Evolutionary conservation across 2,113 vertebrate genomes (phyloP).

Genomic region (Melanotaenia duboulayi): DNA sequence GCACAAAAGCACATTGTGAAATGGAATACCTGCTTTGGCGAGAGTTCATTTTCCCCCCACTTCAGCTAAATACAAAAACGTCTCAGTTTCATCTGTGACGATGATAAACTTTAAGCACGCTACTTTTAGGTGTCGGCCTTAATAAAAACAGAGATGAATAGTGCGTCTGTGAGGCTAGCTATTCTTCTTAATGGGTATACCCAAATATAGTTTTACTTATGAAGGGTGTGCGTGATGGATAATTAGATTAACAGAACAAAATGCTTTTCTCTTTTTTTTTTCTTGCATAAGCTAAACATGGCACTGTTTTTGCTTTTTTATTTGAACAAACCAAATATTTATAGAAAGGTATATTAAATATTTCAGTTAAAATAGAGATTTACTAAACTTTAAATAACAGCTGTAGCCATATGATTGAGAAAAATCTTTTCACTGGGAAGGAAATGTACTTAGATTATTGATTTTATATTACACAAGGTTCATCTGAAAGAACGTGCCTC

Average conservation of each 20-base stretch:
- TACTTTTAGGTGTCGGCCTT: constrained; percentile 55
- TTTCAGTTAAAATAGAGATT: neutral
- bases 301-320: constrained; percentile 20
- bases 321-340: neutral
- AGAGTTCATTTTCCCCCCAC: constrained; percentile 49
- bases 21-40: constrained; percentile 68
- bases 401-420: neutral
- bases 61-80: constrained; percentile 57
- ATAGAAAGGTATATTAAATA: no score
- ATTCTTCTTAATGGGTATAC: constrained; percentile 29
- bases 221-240: constrained; percentile 1
- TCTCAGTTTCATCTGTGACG: constrained; percentile 60
- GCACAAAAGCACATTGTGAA: constrained; percentile 78
- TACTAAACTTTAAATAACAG: neutral
- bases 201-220: constrained; percentile 10
- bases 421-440: neutral
- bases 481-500: neutral
- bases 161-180: constrained; percentile 35
- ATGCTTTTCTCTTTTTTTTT: neutral
- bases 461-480: neutral
- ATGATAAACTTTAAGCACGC: constrained; percentile 59
- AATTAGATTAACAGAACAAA: constrained; percentile 21
- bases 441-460: neutral
- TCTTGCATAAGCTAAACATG: neutral
- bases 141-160: constrained; percentile 53